A percentile compares a stretch with the other conserved stretches of the same genome.
These are phyloP conservation scores for Drosophila orosa DNA, from an alignment of 1,140 invertebrate genomes.

Conservation along the genomic window DNA sequence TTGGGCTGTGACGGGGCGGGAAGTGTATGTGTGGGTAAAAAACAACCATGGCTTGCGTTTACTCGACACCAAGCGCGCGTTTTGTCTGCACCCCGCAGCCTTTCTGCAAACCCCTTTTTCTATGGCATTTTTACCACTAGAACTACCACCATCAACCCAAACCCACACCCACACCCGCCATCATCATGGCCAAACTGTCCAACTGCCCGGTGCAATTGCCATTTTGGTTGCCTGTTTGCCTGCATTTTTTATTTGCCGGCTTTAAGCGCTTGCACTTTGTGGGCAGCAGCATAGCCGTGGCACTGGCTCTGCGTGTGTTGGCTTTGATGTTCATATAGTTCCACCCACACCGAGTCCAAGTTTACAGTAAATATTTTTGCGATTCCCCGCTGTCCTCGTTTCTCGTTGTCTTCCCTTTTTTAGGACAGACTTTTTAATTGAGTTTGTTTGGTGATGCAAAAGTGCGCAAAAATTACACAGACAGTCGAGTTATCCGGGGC, in stretches of 20 bases:
- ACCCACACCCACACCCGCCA: no score
- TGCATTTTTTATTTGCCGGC: slow-evolving; percentile 81
- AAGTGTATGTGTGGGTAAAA: slow-evolving; percentile 34
- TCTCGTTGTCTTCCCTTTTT: slow-evolving; percentile 4
- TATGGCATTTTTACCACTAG: slow-evolving; percentile 6
- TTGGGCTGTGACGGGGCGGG: slow-evolving; percentile 4
- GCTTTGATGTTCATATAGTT: slow-evolving; percentile 73
- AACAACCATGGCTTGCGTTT: slow-evolving; percentile 68
- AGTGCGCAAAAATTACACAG: slow-evolving; percentile 81
- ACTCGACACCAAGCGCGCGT: slow-evolving; percentile 71
- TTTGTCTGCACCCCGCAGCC: slow-evolving; percentile 34
- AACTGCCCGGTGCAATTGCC: slow-evolving; percentile 78
- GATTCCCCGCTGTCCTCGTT: slow-evolving; percentile 59
- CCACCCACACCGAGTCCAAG: slow-evolving; percentile 38
- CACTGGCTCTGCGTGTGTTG: slow-evolving; percentile 18
- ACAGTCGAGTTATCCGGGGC: slow-evolving; percentile 49
- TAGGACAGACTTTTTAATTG: slow-evolving; percentile 80
- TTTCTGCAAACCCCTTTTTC: neutral
- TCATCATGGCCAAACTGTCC: slow-evolving; percentile 42
- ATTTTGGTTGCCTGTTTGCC: slow-evolving; percentile 78
- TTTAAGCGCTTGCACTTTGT: slow-evolving; percentile 77
- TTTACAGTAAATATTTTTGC: slow-evolving; percentile 82
- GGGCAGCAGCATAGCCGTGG: slow-evolving; percentile 19
- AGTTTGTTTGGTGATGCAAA: slow-evolving; percentile 82
- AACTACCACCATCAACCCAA: no score